phyloP scores from a whole-genome alignment of 2,888 invertebrate species.

The Caenorhabditis wallacei region DNA sequence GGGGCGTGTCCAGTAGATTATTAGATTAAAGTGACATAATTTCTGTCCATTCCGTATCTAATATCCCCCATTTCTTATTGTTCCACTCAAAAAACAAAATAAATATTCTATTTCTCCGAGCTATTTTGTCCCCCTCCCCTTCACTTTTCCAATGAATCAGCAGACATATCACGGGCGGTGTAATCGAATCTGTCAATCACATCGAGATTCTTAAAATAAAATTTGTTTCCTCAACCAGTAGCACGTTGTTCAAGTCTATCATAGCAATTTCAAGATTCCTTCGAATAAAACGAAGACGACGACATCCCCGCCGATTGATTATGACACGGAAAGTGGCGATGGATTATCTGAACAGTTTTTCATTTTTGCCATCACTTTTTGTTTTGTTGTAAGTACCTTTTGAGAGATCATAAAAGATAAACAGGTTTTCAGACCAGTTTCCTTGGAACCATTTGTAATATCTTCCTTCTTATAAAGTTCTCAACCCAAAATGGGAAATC shows the following conservation, averaged over 20 bases:
- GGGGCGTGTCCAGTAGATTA: no score
- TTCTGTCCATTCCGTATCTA: no score
- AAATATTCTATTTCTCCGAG: no score
- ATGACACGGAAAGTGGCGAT: slow-evolving; percentile 7
- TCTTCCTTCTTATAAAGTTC: slow-evolving; percentile 34
- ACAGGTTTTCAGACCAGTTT: slow-evolving; percentile 25
- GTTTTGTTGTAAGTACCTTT: slow-evolving; percentile 28
- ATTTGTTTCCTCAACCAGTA: background rate
- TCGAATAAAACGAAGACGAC: background rate
- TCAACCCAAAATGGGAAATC: background rate
- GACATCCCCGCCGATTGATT: background rate
- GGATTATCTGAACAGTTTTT: slow-evolving; percentile 21
- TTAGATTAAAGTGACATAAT: no score
- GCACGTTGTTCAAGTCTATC: background rate
- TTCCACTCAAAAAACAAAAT: no score
- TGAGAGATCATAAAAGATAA: background rate
- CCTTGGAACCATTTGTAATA: slow-evolving; percentile 34
- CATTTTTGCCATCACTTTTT: slow-evolving; percentile 14
- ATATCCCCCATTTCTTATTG: no score
- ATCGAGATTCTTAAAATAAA: slow-evolving; percentile 7
- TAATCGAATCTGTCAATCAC: slow-evolving; percentile 25
- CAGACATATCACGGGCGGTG: background rate
- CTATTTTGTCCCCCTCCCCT: no score
- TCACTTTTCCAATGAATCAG: background rate
- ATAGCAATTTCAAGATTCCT: slow-evolving; percentile 23